phyloP scores from a whole-genome alignment of 1,140 invertebrate genomes.

The Pogonomyrmex californicus region DNA sequence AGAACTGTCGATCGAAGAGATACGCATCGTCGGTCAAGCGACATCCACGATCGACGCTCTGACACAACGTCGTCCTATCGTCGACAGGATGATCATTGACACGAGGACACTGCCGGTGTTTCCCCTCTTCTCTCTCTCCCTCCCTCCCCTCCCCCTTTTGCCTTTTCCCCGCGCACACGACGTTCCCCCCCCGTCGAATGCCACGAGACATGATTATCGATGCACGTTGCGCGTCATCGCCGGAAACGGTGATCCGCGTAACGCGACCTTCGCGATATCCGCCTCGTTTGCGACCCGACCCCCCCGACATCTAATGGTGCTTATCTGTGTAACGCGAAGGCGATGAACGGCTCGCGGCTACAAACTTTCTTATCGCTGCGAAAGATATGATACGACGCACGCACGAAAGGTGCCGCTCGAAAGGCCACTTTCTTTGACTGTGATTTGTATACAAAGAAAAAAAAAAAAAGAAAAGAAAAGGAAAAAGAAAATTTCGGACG shows the following conservation, averaged over 20 bases:
- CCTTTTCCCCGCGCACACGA: not conserved
- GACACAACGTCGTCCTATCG: constrained; percentile 18
- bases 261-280: not conserved
- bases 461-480: too few relatives aligned
- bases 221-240: not conserved
- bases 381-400: not conserved
- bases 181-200: not conserved
- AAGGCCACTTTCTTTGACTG: constrained; percentile 57
- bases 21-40: not conserved
- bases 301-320: constrained; percentile 59
- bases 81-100: constrained; percentile 17
- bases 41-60: constrained; percentile 11
- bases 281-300: constrained; percentile 13
- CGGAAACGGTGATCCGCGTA: not conserved
- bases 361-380: not conserved
- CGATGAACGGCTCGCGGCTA: constrained; percentile 15
- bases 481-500: constrained; percentile 39
- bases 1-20: constrained; percentile 32
- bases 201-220: not conserved
- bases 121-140: not conserved
- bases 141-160: not conserved
- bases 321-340: constrained; percentile 63
- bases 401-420: not conserved
- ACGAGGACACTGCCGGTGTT: constrained; percentile 50
- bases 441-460: constrained; percentile 43